Evolutionary conservation across 2,797 vertebrate genomes (phyloP).

Genomic region (Monodelphis domestica): DNA sequence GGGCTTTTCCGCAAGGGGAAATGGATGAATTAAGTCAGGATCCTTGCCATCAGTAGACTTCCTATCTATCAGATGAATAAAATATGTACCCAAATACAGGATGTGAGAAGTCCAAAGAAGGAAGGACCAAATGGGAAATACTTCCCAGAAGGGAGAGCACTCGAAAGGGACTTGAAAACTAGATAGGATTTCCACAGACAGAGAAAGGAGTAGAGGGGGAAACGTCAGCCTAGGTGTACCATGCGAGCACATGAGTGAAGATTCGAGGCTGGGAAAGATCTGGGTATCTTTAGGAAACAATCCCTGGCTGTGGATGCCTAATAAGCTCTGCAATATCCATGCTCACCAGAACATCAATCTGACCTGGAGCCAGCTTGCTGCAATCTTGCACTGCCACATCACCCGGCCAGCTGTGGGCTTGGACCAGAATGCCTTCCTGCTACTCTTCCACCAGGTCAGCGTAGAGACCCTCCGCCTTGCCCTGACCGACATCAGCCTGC

Average conservation of each 20-base stretch:
- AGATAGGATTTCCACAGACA: not conserved
- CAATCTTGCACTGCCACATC: conserved; percentile 64
- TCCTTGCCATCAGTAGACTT: not conserved
- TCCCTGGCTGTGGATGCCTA: not conserved
- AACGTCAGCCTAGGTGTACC: not conserved
- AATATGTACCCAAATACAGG: not conserved
- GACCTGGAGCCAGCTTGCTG: conserved; percentile 40
- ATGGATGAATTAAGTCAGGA: not conserved
- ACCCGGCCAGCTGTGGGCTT: not conserved
- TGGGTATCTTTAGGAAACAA: not conserved
- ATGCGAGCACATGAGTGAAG: not conserved
- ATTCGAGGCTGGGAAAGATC: not conserved
- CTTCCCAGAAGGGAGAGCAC: not conserved
- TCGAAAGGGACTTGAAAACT: not conserved
- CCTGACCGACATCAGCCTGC: conserved; percentile 40
- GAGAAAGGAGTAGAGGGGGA: not conserved
- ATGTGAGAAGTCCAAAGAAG: not conserved
- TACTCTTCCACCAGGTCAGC: conserved; percentile 59
- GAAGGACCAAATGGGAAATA: not conserved
- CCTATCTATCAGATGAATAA: not conserved
- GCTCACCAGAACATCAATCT: conserved; percentile 45
- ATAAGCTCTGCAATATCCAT: not conserved
- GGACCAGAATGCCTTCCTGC: conserved; percentile 59
- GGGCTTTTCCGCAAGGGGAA: not conserved
- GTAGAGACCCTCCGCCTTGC: conserved; percentile 42